Evolutionary conservation across 2,888 invertebrate species (phyloP), one percentile per base, ranked within the genome.

Genomic region (Lasioglossum malachurum): DNA sequence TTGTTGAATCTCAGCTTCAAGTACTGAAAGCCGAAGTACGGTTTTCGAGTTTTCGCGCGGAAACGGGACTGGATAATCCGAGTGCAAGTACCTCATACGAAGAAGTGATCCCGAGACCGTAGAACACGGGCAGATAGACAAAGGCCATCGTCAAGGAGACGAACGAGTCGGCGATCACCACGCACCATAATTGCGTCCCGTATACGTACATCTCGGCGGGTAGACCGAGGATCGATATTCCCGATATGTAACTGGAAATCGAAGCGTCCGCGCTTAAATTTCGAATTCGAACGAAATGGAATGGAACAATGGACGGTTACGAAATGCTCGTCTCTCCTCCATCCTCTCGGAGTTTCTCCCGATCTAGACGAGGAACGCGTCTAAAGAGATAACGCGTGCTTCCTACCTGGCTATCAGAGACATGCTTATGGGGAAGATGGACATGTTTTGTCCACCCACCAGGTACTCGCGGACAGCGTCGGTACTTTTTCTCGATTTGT

Each of bases 171-270:
- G 97, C 96, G 41, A 97, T 94, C 4, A 97, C 96, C 80, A 97
- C 96, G 92, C 97, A 96, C 97, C 97, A 97, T 76, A 97, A 96
- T 93, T 97, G 97, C 0, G 97, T 97, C 2, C 97, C 97, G 91
- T 97, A 97, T 0, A 97, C 97, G 93, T 97, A 97, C 96, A 97
- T 97, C 95, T 97, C 97, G 1, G 97, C 97, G 0, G 97, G 97
- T 41, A 97, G 95, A 23, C 97, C 97, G 84, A 97, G 95, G 80
- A 97, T 96, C 41, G 97, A 97, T 85, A 97, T 97, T 4, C 97
- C 97, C 46, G 97, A 97, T 91, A 97, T 97, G 93, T 97, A 97
- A 95, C 97, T 97, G 96, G 82, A 96, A 86, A 44, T 27, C 1
- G 64, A 31, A 67, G 12, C 60, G 60, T 27, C 10, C 4, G n/a